Base-by-base conservation (phyloP, 2,113 vertebrate species). In the Lepus americanus region DNA sequence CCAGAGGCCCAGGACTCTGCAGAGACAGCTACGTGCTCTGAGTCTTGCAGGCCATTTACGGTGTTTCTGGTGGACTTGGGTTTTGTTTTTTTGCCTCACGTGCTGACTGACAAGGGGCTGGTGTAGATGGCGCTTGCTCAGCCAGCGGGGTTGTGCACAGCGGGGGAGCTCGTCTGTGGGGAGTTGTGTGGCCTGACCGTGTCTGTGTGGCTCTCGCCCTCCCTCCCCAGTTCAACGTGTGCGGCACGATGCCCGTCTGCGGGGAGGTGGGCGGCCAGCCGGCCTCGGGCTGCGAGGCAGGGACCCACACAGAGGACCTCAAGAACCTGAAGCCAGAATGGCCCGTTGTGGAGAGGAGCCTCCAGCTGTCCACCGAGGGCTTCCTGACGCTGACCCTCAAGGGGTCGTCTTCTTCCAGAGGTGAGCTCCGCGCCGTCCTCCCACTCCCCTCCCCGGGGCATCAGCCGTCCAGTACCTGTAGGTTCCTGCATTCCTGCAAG, bases 341-440 rank as follows among this genome's bases (percentile, higher is more conserved):
- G 61, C 98, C 55, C 0, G 99, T 99, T 1, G 98, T 98, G 66
- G 98, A 99, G 93, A 99, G 96, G 92, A 98, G 95, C 23, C 98
- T 99, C 0, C 98, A 99, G 94, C 98, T 99, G 19, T 99, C 99
- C 96, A 98, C 99, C 0, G 98, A 99, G 79, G 99, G 99, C 0
- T 98, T 98, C 53, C 97, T 99, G 1, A 99, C 98, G 0, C 99
- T 99, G 16, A 99, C 97, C 0, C 99, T 99, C 85, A 98, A 96
- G 84, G 99, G 99, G 11, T 86, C 17, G 36, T 44, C 98, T 93
- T 95, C 95, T 23, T 20, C 44, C 9, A 97, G 93, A 97, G 99
- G 99, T 99, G 95, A 98, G 98, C 86, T 79, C n/a, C 6, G 84
- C 39, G 6, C 33, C 0, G 0, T 59, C 55, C 19, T 14, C 55